Evolutionary conservation across 2,113 vertebrate species (phyloP), one percentile per base, ranked within the genome.

Genomic region (Arenaria interpres): DNA sequence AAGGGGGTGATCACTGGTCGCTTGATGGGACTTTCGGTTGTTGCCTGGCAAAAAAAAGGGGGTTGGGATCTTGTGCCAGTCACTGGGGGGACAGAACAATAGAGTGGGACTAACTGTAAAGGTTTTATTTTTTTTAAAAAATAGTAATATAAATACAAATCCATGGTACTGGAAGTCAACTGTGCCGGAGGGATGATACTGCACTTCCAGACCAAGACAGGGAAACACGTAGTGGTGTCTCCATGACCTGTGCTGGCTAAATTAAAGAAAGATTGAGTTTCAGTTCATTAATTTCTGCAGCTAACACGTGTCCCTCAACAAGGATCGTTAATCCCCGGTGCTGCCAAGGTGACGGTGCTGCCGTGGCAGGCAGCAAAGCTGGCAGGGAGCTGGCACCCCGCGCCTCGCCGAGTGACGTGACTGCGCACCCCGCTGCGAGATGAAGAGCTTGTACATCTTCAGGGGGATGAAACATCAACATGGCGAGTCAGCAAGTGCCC

Each of bases 241-340:
- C 48, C 20, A 10, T 87, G 75, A n/a, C 48, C 57, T 67, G 28
- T n/a, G 43, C 64, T 72, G 41, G 14, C 28, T 88, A 46, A 75
- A 54, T 54, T 20, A 71, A 57, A 86, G 22, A 73, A 60, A 79
- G 33, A 35, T 35, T 66, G 22, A 21, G 39, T 81, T 85, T 78
- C 28, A 28, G 19, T 54, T 81, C 64, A 83, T 48, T 32, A 71
- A 43, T 74, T 39, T 81, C 56, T 71, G 68, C 86, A 43, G 6
- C 54, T 84, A 33, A 4, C 0, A 6, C 1, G 0, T 45, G 56
- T 46, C 24, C 43, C 56, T 67, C 13, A 67, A 25, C 4, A 41
- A 32, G 22, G 51, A 25, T 21, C 0, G 0, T 35, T 89, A 57
- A 72, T 68, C 25, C 46, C 46, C 0, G 0, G 9, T n/a, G 51